phyloP scores from a whole-genome alignment of 2,888 invertebrate species.

The Hyposoter dolosus region DNA sequence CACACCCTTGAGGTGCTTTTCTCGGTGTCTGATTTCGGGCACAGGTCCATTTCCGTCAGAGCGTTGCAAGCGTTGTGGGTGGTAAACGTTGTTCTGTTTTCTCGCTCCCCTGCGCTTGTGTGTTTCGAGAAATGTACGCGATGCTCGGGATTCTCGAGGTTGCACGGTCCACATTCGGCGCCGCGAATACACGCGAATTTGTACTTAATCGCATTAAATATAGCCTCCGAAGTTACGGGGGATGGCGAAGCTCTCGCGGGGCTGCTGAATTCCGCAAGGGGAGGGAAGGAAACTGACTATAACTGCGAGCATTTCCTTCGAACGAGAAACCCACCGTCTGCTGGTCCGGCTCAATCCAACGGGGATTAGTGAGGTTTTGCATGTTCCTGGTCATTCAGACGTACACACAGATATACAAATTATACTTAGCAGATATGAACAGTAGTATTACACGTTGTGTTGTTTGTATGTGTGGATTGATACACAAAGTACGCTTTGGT shows the following conservation, averaged over 20 bases:
- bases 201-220: conserved; percentile 79
- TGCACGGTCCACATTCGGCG: conserved; percentile 75
- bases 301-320: conserved; percentile 56
- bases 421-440: conserved; percentile 70
- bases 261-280: conserved; percentile 17
- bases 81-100: conserved; percentile 28
- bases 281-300: conserved; percentile 58
- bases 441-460: conserved; percentile 64
- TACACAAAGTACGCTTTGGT: conserved; percentile 65
- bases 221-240: conserved; percentile 59
- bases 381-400: conserved; percentile 35
- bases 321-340: conserved; percentile 63
- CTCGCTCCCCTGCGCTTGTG: conserved; percentile 2
- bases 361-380: conserved; percentile 66
- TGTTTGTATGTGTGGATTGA: conserved; percentile 56
- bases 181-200: conserved; percentile 77
- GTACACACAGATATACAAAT: conserved; percentile 66
- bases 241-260: conserved; percentile 21
- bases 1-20: conserved; percentile 16
- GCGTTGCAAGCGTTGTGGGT: background rate
- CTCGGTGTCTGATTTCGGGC: conserved; percentile 3
- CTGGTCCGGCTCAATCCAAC: conserved; percentile 43
- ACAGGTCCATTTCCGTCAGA: background rate
- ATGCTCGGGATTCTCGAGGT: conserved; percentile 62
- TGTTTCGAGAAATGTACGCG: conserved; percentile 23